Base-by-base conservation (phyloP, 2,113 vertebrate species). In the Neofelis nebulosa region DNA sequence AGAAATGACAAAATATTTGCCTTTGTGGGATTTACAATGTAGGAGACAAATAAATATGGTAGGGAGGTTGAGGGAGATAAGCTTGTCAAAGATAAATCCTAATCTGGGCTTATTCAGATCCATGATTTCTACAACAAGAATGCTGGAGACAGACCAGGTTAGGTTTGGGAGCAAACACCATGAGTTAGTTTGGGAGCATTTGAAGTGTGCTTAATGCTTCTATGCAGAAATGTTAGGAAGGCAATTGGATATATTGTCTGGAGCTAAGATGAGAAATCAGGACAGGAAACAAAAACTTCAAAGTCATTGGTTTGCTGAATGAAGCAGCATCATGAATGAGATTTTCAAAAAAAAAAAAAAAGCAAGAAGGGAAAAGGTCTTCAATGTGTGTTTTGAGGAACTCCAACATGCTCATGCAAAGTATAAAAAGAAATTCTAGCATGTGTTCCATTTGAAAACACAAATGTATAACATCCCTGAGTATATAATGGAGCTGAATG, bases 361-460 rank as follows among this genome's bases (percentile, higher is more conserved):
- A 80, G 2, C 12, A 2, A 76, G 7, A 25, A 68, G 19, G 84
- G 36, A 31, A 84, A 95, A 71, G 33, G 16, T 69, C 5, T 45
- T 93, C 21, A 52, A 0, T 50, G 21, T 69, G 2, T 95, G 73
- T 41, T 63, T n/a, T 50, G 36, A 45, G 52, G 74, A 45, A 14
- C 23, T 82, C 27, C 36, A 86, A 33, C 15, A 29, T 31, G n/a
- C 23, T 63, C 21, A 12, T 14, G 5, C 71, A 81, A 79, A 82
- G 11, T 36, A 16, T 52, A 45, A 86, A 86, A 94, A 91, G 15
- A 80, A 14, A 48, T 78, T 19, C 9, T 19, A 57, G 4, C 55
- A 57, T 55, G n/a, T 69, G 48, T 36, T 79, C 13, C 31, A 9
- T 74, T 63, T 66, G 10, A 68, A 96, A 98, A 63, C 15, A 96